Conservation (phyloP, 2,113 vertebrate genomes). For the Oncorhynchus nerka region DNA sequence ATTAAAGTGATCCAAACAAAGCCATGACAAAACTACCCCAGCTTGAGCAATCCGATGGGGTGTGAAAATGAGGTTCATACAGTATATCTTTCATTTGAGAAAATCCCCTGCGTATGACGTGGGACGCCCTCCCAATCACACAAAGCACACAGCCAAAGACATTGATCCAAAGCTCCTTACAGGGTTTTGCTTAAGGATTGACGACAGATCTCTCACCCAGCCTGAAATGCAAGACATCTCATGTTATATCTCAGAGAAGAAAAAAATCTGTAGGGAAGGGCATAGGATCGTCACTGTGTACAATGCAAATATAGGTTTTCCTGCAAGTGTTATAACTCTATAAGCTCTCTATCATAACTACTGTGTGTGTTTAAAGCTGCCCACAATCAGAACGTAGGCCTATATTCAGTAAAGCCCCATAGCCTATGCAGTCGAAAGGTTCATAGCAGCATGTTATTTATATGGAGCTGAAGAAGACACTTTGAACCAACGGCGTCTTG, state of each 20-base stretch:
- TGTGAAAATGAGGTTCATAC: constrained; percentile 24
- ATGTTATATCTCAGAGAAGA: constrained; percentile 28
- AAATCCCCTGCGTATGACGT: constrained; percentile 45
- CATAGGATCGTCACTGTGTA: not conserved
- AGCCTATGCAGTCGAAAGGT: no score
- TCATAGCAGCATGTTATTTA: no score
- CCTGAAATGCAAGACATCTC: constrained; percentile 17
- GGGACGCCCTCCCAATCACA: not conserved
- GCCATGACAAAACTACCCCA: constrained; percentile 42
- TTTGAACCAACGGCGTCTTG: no score
- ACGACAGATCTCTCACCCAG: constrained; percentile 29
- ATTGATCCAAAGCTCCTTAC: constrained; percentile 66
- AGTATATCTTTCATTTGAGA: constrained; percentile 51
- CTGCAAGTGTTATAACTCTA: no score
- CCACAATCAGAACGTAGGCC: no score
- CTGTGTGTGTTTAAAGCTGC: no score
- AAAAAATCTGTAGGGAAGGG: constrained; percentile 8
- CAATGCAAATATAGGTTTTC: not conserved
- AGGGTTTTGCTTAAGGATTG: constrained; percentile 39
- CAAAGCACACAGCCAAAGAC: constrained; percentile 38
- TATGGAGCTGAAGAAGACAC: no score
- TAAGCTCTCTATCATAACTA: no score
- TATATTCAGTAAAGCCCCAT: no score
- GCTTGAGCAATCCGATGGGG: constrained; percentile 9
- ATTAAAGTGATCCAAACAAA: constrained; percentile 2